phyloP scores from a whole-genome alignment of 2,797 vertebrate species.

The Oryzias dopingdopingensis region DNA sequence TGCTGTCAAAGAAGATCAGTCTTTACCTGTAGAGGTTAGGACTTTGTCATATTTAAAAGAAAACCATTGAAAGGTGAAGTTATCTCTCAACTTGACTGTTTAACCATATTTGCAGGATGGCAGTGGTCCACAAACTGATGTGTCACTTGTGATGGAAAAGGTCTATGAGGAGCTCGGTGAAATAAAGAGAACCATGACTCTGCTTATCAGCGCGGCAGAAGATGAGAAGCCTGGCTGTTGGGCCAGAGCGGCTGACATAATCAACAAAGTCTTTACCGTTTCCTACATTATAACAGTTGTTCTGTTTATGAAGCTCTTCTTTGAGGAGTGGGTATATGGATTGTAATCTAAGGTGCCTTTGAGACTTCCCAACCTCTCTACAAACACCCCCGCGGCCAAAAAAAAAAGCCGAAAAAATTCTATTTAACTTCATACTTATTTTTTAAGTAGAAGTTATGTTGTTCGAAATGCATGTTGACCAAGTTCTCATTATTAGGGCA shows the following conservation, averaged over 20 bases:
- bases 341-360: no score
- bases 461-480: no score
- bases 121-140: conserved; percentile 9
- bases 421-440: no score
- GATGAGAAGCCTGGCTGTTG: conserved; percentile 42
- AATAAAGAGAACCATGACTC: conserved; percentile 37
- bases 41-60: not conserved
- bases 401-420: no score
- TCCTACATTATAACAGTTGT: conserved; percentile 37
- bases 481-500: no score
- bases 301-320: conserved; percentile 55
- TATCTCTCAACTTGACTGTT: not conserved
- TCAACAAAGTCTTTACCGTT: conserved; percentile 57
- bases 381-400: no score
- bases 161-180: conserved; percentile 47
- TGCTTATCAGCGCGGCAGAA: conserved; percentile 18
- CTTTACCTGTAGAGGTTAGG: conserved; percentile 41
- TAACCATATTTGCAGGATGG: conserved; percentile 27
- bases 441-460: no score
- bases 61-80: no score
- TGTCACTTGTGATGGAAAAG: conserved; percentile 23
- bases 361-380: no score
- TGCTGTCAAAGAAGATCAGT: conserved; percentile 18
- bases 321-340: conserved; percentile 37
- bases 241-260: conserved; percentile 44